Evolutionary conservation across 1,140 invertebrate genomes (phyloP), one percentile per base, ranked within the genome.

Genomic region (Listronotus bonariensis): DNA sequence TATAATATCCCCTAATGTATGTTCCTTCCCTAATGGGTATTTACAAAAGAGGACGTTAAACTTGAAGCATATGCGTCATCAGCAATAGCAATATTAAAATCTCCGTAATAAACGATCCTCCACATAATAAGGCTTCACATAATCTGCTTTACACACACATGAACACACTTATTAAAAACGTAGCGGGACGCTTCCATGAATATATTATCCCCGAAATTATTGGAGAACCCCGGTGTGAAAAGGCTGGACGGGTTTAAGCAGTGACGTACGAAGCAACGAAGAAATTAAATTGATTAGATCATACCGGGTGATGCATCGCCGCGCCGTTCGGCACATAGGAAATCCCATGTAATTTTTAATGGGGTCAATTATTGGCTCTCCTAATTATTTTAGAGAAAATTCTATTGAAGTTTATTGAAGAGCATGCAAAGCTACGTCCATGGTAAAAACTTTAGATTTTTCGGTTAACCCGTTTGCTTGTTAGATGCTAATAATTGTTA

Each of bases 181-280:
- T 34, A 46, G 42, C 42, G 55, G 55, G 55, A 45, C 43, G 42
- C 43, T 26, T 45, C 42, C 55, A 46, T 48, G 55, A 57, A 57
- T 57, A 57, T 46, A 57, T 57, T 57, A 57, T 31, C 55, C 55
- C 55, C 34, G 31, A 52, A 52, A 36, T 52, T 52, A 52, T 52
- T 57, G 26, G 38, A 45, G 17, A 18, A 45, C 14, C 42, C 52
- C 52, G 40, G 52, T 55, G 40, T 18, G 34, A 26, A 41, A 9
- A 52, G 31, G 10, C 17, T 55, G 52, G 36, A 55, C 15, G 49
- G 49, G 15, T 36, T 36, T 55, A 14, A 8, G 4, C 52, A 55
- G 36, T 55, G 52, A 36, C 40, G 52, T 42, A 8, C 52, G 6
- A 18, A 18, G n/a, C n/a, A n/a, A n/a, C n/a, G n/a, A n/a, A n/a